A percentile compares a stretch with the other conserved stretches of the same genome.
These are phyloP conservation scores for Cyrtodaria siliqua DNA, from an alignment of 2,888 invertebrate species.

Conservation along the genomic window DNA sequence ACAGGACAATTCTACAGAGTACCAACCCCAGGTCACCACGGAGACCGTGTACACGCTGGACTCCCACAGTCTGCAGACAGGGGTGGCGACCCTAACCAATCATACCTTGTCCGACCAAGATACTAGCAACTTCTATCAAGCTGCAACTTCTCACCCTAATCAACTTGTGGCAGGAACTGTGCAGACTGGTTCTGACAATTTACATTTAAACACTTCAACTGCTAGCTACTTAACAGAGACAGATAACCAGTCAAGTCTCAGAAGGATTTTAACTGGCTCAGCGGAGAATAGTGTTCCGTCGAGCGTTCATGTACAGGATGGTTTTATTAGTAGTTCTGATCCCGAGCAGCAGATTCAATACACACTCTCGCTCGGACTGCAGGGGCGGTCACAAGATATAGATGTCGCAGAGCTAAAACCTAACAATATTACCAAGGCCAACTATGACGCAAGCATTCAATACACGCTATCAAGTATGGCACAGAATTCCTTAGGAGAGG, in stretches of 20 bases:
- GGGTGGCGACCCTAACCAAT: too few relatives aligned
- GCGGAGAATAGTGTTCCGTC: background rate
- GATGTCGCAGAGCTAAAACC: background rate
- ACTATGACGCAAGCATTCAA: background rate
- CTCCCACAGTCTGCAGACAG: conserved; percentile 11
- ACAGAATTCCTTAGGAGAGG: background rate
- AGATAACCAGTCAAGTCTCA: conserved; percentile 2
- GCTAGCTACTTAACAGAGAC: background rate
- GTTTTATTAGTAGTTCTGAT: background rate
- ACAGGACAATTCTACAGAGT: background rate
- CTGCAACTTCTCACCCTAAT: background rate
- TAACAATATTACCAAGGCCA: background rate
- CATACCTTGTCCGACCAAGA: background rate
- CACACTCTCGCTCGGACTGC: background rate
- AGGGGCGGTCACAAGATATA: background rate
- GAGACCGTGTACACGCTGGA: conserved; percentile 38
- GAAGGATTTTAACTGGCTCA: background rate
- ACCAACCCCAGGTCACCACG: background rate
- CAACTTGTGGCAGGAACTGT: too few relatives aligned
- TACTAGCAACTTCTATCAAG: background rate
- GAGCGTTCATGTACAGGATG: conserved; percentile 14
- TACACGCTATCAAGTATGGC: background rate
- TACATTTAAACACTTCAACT: background rate
- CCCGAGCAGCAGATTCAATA: background rate
- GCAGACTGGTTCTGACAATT: background rate